Evolutionary conservation across 2,113 vertebrate species (phyloP).

Genomic region (Tetrao urogallus): DNA sequence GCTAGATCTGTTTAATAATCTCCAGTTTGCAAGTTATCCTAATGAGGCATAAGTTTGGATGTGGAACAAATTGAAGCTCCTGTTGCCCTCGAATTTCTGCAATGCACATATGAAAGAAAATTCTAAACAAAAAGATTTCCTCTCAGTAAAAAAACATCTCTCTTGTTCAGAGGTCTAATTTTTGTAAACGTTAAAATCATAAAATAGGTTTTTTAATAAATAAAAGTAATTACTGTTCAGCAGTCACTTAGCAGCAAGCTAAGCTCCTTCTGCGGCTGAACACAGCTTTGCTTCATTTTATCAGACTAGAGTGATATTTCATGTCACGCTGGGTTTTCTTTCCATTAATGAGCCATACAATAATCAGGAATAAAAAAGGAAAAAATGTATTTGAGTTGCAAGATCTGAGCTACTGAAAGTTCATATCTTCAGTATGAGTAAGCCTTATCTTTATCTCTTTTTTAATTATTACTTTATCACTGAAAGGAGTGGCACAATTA

Average conservation of each 20-base stretch:
- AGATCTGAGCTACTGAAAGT: background rate
- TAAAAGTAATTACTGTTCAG: conserved; percentile 20
- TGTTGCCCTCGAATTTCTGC: background rate
- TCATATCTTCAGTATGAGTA: background rate
- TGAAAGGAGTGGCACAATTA: background rate
- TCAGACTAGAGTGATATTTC: conserved; percentile 19
- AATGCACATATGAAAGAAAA: background rate
- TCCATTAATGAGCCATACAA: conserved; percentile 12
- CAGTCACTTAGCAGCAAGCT: background rate
- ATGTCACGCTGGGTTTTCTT: conserved; percentile 18
- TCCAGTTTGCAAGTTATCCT: background rate
- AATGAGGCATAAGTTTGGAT: background rate
- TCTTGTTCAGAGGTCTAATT: background rate
- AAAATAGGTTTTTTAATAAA: background rate
- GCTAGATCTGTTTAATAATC: background rate
- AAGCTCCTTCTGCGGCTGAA: conserved; percentile 12
- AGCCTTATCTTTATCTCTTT: background rate
- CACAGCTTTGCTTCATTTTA: background rate
- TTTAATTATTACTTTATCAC: background rate
- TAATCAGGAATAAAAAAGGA: background rate
- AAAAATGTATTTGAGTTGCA: background rate
- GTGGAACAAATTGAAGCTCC: background rate
- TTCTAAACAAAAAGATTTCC: background rate
- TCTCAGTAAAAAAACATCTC: background rate
- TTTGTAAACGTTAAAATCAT: background rate